phyloP scores from a whole-genome alignment of 2,888 invertebrate species.

The Disparrhopalites patrizii region DNA sequence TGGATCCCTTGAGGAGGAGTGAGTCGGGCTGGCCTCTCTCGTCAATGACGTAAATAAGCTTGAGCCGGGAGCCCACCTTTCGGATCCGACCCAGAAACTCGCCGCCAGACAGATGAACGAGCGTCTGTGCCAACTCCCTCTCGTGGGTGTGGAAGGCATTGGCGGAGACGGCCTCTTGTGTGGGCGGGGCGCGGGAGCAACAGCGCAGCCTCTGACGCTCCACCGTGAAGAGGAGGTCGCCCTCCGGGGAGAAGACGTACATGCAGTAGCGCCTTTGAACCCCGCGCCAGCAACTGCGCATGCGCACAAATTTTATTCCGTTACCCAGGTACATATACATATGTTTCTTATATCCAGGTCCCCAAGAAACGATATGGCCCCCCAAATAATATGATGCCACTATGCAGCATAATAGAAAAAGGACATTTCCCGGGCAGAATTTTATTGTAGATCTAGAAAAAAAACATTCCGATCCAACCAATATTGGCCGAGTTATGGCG shows the following conservation, averaged over 20 bases:
- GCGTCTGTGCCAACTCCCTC: background rate
- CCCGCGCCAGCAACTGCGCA: constrained; percentile 3
- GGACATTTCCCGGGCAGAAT: too few relatives aligned
- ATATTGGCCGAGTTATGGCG: too few relatives aligned
- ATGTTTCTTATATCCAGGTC: too few relatives aligned
- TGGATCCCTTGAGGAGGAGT: background rate
- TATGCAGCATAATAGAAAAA: too few relatives aligned
- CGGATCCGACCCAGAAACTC: constrained; percentile 1
- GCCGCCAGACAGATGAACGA: background rate
- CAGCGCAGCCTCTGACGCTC: background rate
- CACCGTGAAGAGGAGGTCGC: background rate
- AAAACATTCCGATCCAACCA: too few relatives aligned
- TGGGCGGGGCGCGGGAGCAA: background rate
- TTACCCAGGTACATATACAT: too few relatives aligned
- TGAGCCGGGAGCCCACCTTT: background rate
- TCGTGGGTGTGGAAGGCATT: background rate
- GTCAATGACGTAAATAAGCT: background rate
- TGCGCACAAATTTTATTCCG: too few relatives aligned
- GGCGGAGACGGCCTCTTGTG: background rate
- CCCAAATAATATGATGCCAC: too few relatives aligned
- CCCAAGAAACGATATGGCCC: too few relatives aligned
- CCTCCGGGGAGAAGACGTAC: background rate
- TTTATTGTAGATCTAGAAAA: too few relatives aligned
- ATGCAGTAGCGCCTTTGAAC: constrained; percentile 9
- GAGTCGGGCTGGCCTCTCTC: background rate